Percentiles rank a stretch among this genome's conserved stretches.
Evolutionary conservation across 2,888 invertebrate species (phyloP).

Genomic region (Ferrisia virgata): DNA sequence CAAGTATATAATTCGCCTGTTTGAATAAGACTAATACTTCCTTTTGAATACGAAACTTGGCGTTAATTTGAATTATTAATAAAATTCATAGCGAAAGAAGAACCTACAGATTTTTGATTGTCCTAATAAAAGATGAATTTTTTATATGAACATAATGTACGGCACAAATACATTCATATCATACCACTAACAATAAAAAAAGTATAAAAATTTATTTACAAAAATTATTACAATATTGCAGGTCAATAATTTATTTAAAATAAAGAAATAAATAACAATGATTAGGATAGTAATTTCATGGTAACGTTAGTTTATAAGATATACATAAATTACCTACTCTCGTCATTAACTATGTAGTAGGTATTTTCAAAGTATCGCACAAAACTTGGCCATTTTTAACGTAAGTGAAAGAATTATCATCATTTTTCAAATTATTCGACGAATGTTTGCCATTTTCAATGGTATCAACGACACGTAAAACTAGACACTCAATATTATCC

Average conservation of each 20-base stretch:
- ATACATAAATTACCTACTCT: background rate
- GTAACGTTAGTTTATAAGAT: background rate
- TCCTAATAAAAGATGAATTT: background rate
- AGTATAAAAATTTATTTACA: conserved; percentile 22
- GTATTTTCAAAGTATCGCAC: background rate
- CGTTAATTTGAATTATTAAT: too few species aligned
- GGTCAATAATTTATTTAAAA: conserved; percentile 19
- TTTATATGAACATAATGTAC: background rate
- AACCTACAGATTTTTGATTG: too few species aligned
- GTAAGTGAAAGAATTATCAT: background rate
- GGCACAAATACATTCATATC: background rate
- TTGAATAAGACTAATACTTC: too few species aligned
- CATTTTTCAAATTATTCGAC: background rate
- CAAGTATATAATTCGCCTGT: too few species aligned
- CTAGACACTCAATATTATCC: background rate
- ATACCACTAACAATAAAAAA: background rate
- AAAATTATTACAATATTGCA: background rate
- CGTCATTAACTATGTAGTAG: background rate
- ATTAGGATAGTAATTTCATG: background rate
- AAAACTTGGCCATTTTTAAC: conserved; percentile 14
- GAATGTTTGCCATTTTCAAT: background rate
- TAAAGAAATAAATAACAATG: background rate
- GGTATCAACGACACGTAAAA: background rate
- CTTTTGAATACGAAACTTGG: too few species aligned
- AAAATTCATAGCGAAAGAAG: too few species aligned